Conservation (phyloP, 2,113 vertebrate genomes). For the Ptilorrhoa leucosticta region DNA sequence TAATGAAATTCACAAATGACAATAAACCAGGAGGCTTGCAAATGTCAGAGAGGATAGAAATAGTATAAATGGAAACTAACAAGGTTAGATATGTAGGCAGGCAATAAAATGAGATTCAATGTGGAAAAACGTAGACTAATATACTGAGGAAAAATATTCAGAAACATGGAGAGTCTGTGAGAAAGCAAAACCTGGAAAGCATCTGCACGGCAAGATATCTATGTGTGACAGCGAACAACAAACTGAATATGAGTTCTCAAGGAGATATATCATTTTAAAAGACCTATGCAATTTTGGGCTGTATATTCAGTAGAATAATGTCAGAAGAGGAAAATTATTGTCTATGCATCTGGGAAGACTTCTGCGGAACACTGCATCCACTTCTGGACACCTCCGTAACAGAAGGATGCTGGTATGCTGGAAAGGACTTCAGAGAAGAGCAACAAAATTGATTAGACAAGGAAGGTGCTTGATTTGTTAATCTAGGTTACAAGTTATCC, state of each 20-base stretch:
- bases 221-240: background rate
- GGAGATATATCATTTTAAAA: constrained; percentile 12
- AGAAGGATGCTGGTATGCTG: background rate
- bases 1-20: constrained; percentile 67
- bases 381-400: background rate
- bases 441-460: background rate
- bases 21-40: constrained; percentile 16
- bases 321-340: background rate
- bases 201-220: background rate
- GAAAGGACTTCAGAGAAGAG: background rate
- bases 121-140: constrained; percentile 25
- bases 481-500: background rate
- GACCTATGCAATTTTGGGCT: background rate
- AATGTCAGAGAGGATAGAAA: constrained; percentile 14
- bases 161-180: background rate
- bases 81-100: constrained; percentile 43
- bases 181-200: constrained; percentile 38
- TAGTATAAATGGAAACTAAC: constrained; percentile 35
- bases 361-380: background rate
- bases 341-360: background rate
- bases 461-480: background rate
- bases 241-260: background rate
- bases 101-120: constrained; percentile 38
- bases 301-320: background rate
- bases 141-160: constrained; percentile 26